These are phyloP conservation scores for Drosophila oshimai DNA, from an alignment of 1,140 invertebrate species.

Conservation along the genomic window DNA sequence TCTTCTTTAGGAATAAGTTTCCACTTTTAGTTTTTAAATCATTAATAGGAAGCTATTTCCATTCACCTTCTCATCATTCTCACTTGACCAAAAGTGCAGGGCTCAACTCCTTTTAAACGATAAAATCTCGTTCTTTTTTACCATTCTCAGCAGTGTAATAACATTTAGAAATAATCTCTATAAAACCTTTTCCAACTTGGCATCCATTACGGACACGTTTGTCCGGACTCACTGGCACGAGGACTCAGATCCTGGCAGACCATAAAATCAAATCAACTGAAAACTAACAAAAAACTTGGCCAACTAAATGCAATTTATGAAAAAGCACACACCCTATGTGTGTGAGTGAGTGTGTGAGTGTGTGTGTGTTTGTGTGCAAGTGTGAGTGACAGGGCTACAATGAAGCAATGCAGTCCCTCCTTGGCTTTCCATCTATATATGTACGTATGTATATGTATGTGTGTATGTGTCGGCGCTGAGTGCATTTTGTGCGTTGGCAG, in stretches of 20 bases:
- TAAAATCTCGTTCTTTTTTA: conserved; percentile 11
- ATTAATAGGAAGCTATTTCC: background rate
- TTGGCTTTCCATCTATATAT: background rate
- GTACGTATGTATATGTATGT: background rate
- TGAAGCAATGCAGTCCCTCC: conserved; percentile 2
- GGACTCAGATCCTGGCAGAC: conserved; percentile 32
- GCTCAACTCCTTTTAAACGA: conserved; percentile 9
- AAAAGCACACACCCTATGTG: conserved; percentile 38
- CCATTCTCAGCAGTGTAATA: conserved; percentile 35
- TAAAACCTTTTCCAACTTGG: conserved; percentile 44
- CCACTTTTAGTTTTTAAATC: background rate
- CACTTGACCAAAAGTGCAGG: background rate
- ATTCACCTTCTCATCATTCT: background rate
- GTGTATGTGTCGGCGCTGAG: conserved; percentile 30
- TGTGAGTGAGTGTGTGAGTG: background rate
- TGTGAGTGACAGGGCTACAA: conserved; percentile 4
- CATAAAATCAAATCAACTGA: conserved; percentile 49
- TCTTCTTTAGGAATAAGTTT: background rate
- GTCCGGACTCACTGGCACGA: conserved; percentile 20
- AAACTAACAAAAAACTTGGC: conserved; percentile 58
- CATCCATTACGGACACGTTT: conserved; percentile 45
- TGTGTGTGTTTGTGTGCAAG: background rate
- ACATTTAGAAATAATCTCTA: conserved; percentile 49
- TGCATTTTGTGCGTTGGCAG: conserved; percentile 59
- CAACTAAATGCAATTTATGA: conserved; percentile 71